Evolutionary conservation across 2,888 invertebrate species (phyloP), one percentile per base, ranked within the genome.

Genomic region (Chymomyza caudatula): DNA sequence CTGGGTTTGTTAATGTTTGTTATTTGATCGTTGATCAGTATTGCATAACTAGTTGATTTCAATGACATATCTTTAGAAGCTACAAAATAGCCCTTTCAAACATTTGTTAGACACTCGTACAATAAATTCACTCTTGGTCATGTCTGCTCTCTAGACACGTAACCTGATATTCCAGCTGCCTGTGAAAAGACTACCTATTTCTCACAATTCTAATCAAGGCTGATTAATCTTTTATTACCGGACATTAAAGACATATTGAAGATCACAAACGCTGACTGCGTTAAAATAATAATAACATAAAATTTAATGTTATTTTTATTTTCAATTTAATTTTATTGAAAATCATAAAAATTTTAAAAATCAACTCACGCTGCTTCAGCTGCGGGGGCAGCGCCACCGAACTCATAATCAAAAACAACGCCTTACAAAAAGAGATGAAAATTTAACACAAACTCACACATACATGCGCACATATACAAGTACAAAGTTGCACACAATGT

Each of bases 301-400:
- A 86, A 73, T 19, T 85, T 86, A 80, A 85, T 85, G 86, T 85
- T 83, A 86, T 87, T 83, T 87, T 87, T 85, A 86, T 86, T 86
- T 86, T 86, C 87, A 86, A 87, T 87, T 85, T 87, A 85, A 73
- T 78, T 80, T 87, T 83, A 83, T 86, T 87, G 74, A 78, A 86
- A 83, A 85, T 86, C 80, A 83, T 85, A 57, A 60, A 53, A 49
- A 8, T 42, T 15, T 15, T 13, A 37, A 54, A 49, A 19, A 22
- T 51, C 51, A 51, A 13, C 44, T 47, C 17, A 47, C 17, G 29
- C 29, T 25, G 25, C 25, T 37, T 8, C 29, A 13, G 47, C 25
- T 37, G 29, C 29, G 19, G 47, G 15, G 15, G 47, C 47, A 47
- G 47, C 47, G 15, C 17, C 47, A 47, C 19, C 8, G 47, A 47